phyloP scores from a whole-genome alignment of 2,888 invertebrate species.

The Iphiclides podalirius region DNA sequence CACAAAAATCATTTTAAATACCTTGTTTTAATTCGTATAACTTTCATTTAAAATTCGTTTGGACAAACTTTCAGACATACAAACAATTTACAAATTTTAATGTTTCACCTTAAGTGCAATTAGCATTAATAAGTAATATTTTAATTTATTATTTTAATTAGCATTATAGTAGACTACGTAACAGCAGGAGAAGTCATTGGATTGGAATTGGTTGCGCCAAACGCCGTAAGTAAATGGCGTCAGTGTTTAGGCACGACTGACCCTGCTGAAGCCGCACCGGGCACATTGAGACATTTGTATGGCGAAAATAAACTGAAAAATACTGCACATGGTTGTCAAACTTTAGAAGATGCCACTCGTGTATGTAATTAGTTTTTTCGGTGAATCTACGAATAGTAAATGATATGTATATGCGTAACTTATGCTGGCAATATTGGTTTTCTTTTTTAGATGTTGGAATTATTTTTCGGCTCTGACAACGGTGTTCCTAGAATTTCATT shows the following conservation, averaged over 20 bases:
- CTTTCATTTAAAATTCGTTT: too few species aligned
- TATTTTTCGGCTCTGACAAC: slow-evolving; percentile 59
- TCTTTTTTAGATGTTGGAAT: slow-evolving; percentile 51
- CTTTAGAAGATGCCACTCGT: slow-evolving; percentile 73
- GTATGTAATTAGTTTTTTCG: slow-evolving; percentile 47
- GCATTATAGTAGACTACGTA: slow-evolving; percentile 83
- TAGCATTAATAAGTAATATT: too few species aligned
- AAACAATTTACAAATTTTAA: too few species aligned
- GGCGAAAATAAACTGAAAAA: slow-evolving; percentile 84
- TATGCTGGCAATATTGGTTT: background rate
- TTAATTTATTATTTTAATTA: slow-evolving; percentile 35
- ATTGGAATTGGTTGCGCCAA: slow-evolving; percentile 85
- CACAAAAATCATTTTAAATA: too few species aligned
- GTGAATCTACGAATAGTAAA: too few species aligned
- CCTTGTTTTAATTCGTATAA: too few species aligned
- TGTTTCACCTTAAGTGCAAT: too few species aligned
- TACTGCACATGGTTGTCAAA: slow-evolving; percentile 86
- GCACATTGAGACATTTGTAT: slow-evolving; percentile 82
- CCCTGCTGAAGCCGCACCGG: slow-evolving; percentile 80
- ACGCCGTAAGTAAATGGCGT: slow-evolving; percentile 83
- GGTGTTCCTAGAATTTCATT: slow-evolving; percentile 50
- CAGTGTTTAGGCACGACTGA: slow-evolving; percentile 83
- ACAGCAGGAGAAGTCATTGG: slow-evolving; percentile 87
- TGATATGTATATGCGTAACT: too few species aligned
- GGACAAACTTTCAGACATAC: too few species aligned